These are phyloP conservation scores for Heterocephalus glaber DNA, from an alignment of 2,113 vertebrate species.

Conservation along the genomic window DNA sequence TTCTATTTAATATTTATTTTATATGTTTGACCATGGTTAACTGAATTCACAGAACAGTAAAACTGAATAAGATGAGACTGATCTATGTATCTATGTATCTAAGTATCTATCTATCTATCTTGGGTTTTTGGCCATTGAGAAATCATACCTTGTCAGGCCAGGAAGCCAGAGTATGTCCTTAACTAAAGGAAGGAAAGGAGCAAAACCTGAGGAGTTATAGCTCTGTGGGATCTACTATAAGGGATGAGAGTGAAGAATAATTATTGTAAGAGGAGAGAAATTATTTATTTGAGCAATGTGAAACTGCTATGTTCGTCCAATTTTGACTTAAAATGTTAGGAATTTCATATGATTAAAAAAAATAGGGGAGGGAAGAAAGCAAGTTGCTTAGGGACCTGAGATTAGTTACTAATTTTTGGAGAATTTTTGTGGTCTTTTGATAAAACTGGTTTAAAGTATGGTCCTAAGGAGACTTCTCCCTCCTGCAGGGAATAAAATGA, in stretches of 20 bases:
- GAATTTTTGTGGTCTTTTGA: not conserved
- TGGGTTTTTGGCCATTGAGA: not conserved
- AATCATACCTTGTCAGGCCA: not conserved
- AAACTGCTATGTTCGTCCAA: not conserved
- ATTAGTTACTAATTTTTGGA: not conserved
- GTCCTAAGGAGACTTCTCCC: not conserved
- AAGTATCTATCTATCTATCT: not conserved
- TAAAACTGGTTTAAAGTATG: not conserved
- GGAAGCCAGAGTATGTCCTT: not conserved
- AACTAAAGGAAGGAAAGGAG: not conserved
- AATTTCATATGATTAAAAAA: not conserved
- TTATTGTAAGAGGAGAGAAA: not conserved
- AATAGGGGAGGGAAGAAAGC: not conserved
- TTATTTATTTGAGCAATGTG: not conserved
- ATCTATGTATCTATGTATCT: not conserved
- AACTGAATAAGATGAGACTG: not conserved
- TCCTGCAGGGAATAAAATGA: not conserved
- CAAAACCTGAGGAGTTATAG: not conserved
- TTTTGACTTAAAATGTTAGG: not conserved
- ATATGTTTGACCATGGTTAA: too few relatives aligned
- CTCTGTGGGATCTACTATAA: not conserved
- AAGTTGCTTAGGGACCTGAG: not conserved
- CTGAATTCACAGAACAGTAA: not conserved
- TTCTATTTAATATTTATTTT: not conserved
- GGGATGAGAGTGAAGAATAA: not conserved